A percentile compares a stretch with the other conserved stretches of the same genome.
phyloP scores from a whole-genome alignment of 2,888 invertebrate species.

The Aromia moschata region DNA sequence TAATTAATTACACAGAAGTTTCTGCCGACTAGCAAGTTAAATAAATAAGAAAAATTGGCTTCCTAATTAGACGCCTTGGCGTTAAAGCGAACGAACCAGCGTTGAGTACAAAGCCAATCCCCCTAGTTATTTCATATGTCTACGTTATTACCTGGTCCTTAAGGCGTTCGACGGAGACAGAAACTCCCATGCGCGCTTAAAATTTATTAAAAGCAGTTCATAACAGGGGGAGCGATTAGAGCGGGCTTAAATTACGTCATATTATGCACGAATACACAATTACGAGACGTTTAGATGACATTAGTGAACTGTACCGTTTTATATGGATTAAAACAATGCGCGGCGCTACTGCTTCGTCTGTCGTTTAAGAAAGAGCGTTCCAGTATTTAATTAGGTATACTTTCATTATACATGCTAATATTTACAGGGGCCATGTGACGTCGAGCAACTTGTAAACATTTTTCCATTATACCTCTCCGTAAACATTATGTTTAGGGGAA shows the following conservation, averaged over 20 bases:
- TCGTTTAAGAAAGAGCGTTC: constrained; percentile 20
- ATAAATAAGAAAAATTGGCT: constrained; percentile 36
- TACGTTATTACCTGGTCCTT: constrained; percentile 6
- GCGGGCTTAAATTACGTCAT: constrained; percentile 56
- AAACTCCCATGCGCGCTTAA: constrained; percentile 24
- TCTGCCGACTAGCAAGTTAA: constrained; percentile 15
- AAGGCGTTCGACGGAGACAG: constrained; percentile 22
- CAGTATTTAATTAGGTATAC: constrained; percentile 43
- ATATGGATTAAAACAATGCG: constrained; percentile 27
- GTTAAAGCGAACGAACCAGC: constrained; percentile 24
- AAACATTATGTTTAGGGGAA: no score
- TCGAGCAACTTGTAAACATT: background rate
- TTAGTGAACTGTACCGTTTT: constrained; percentile 32
- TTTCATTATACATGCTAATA: constrained; percentile 40
- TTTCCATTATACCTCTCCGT: no score
- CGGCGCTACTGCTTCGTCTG: constrained; percentile 20
- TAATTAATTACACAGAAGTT: constrained; percentile 35
- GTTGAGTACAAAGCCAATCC: constrained; percentile 17
- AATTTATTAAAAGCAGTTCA: constrained; percentile 45
- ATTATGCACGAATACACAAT: constrained; percentile 58
- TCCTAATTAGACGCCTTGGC: constrained; percentile 30
- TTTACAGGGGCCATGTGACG: constrained; percentile 7
- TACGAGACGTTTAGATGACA: constrained; percentile 52
- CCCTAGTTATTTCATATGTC: constrained; percentile 25
- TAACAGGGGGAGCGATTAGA: constrained; percentile 54